Evolutionary conservation across 2,113 vertebrate species (phyloP).

Genomic region (Forbesichthys papilliferus): DNA sequence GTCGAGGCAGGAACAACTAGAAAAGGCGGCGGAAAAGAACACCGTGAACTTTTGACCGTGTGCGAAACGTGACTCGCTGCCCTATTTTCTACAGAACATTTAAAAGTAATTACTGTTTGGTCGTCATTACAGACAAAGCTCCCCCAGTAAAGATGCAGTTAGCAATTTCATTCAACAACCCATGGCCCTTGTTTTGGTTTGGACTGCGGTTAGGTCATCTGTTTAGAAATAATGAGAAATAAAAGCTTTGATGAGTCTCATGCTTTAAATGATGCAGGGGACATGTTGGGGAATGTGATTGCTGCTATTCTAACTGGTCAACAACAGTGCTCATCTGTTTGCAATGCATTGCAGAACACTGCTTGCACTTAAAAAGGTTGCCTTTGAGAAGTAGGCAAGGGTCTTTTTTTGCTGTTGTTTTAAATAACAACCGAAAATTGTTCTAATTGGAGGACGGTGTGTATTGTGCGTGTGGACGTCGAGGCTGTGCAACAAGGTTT

Average conservation of each 20-base stretch:
- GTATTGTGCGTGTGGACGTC: slow-evolving; percentile 65
- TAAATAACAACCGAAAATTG: slow-evolving; percentile 64
- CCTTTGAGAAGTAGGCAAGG: slow-evolving; percentile 40
- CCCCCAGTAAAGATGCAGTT: slow-evolving; percentile 23
- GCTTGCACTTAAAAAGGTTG: neutral
- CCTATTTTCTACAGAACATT: slow-evolving; percentile 56
- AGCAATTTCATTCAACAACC: slow-evolving; percentile 14
- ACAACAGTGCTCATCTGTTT: neutral
- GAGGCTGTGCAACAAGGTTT: slow-evolving; percentile 66
- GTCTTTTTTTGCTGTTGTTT: neutral
- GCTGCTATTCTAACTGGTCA: neutral
- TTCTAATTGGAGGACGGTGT: slow-evolving; percentile 62
- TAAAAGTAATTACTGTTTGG: slow-evolving; percentile 52
- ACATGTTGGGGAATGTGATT: neutral
- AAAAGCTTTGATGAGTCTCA: neutral
- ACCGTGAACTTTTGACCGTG: slow-evolving; percentile 41
- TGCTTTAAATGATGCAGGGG: neutral
- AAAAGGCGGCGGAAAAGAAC: neutral
- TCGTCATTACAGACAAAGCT: slow-evolving; percentile 52
- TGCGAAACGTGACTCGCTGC: slow-evolving; percentile 14
- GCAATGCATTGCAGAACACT: neutral
- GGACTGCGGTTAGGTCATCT: neutral
- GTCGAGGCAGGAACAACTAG: neutral
- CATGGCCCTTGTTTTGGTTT: neutral
- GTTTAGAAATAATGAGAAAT: neutral